Evolutionary conservation across 2,113 vertebrate genomes (phyloP), one percentile per base, ranked within the genome.

Genomic region (Etheostoma cragini): DNA sequence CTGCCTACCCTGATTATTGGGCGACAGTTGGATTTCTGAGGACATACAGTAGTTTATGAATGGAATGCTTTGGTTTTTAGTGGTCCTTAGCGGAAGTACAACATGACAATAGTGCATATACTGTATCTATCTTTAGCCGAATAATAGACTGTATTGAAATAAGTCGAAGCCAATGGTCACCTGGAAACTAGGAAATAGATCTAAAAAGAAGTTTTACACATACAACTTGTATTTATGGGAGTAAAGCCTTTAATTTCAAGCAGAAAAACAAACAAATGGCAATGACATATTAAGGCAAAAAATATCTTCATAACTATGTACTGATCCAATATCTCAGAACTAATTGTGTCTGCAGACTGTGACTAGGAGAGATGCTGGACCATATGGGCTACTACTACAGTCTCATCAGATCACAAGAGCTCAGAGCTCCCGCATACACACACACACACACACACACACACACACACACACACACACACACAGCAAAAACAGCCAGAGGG

Each of bases 401-500:
- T 45, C 38, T 57, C n/a, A 46, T 38, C 38, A 22, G 35, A 57
- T 73, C 68, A 70, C 62, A 19, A 19, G 76, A 70, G 38, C 10
- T 10, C 38, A 42, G 38, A 42, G 38, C 38, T 42, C 38, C 2
- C 38, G 3, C 38, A 42, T 2, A 7, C 38, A 8, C 1, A 1
- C 35, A 8, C 35, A 38, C 35, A 8, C 35, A 8, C 7, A 38
- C 38, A 42, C 10, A 42, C 38, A 42, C 38, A 42, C 38, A 42
- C 38, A 42, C 38, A 42, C 38, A 42, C 38, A 11, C 38, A 42
- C 38, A 42, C 10, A 42, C 38, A 42, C 38, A 42, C 38, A 42
- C 38, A 42, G n/a, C 3, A 10, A 11, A 84, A 54, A 65, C 80
- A 78, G 79, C 85, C 80, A 15, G 22, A 63, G 64, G 78, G 65